phyloP scores from a whole-genome alignment of 2,113 vertebrate species.

The Muntiacus reevesi region DNA sequence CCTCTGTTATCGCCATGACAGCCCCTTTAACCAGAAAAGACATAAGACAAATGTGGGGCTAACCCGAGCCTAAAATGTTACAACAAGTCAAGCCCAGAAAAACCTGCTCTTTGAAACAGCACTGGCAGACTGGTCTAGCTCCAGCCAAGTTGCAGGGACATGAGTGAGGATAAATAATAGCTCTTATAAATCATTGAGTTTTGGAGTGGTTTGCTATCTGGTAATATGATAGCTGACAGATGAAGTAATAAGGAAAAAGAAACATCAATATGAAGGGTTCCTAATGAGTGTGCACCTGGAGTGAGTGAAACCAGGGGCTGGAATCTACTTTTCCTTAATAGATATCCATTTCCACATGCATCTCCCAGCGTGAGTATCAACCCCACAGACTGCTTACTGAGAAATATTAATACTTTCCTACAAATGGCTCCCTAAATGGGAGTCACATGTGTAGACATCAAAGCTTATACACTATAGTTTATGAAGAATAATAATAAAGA shows the following conservation, averaged over 20 bases:
- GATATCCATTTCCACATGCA: background rate
- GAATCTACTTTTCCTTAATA: background rate
- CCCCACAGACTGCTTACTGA: background rate
- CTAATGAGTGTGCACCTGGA: background rate
- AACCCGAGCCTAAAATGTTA: background rate
- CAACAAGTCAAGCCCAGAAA: background rate
- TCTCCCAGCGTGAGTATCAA: background rate
- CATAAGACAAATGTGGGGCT: background rate
- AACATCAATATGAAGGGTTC: background rate
- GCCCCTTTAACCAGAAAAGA: background rate
- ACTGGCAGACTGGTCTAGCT: background rate
- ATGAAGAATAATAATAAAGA: background rate
- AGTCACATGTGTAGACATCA: background rate
- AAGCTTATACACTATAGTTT: background rate
- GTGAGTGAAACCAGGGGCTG: background rate
- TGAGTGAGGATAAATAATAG: background rate
- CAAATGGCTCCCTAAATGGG: background rate
- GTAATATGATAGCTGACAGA: background rate
- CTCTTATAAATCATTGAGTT: background rate
- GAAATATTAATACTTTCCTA: background rate
- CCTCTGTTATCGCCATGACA: background rate
- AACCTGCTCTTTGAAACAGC: background rate
- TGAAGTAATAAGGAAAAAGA: background rate
- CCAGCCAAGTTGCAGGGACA: background rate
- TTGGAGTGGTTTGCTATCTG: background rate